phyloP scores from a whole-genome alignment of 2,113 vertebrate genomes.

The Tringa solitaria region DNA sequence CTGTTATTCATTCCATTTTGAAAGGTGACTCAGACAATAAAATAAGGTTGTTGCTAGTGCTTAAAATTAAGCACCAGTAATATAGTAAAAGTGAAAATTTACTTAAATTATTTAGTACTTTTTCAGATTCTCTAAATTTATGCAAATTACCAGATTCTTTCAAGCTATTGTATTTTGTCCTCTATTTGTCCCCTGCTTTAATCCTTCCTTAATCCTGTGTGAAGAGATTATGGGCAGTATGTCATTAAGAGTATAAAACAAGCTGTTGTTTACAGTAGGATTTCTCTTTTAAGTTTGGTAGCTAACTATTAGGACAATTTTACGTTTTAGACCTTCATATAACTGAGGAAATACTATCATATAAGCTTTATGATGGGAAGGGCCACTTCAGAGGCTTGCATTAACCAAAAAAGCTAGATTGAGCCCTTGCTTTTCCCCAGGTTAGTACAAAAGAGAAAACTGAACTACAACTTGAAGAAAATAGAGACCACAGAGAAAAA shows the following conservation, averaged over 20 bases:
- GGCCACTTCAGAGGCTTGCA: neutral
- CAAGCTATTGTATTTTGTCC: slow-evolving; percentile 16
- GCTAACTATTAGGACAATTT: neutral
- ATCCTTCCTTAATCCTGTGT: slow-evolving; percentile 63
- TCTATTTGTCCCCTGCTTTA: slow-evolving; percentile 67
- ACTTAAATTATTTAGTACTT: neutral
- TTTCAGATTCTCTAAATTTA: neutral
- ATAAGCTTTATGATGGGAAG: neutral
- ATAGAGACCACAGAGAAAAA: neutral
- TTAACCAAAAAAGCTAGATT: neutral
- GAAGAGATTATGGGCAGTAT: slow-evolving; percentile 55
- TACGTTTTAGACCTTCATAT: neutral
- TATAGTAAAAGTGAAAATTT: neutral
- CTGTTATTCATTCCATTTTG: neutral
- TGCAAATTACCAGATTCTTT: neutral
- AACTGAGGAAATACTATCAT: neutral
- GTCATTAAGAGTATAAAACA: slow-evolving; percentile 35
- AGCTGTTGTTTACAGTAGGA: slow-evolving; percentile 41
- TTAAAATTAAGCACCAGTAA: neutral
- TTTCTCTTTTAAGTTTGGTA: neutral
- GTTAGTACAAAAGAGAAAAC: neutral
- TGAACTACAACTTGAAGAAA: neutral
- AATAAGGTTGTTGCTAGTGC: neutral
- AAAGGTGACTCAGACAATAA: neutral
- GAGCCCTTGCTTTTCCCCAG: neutral